Evolutionary conservation across 2,797 vertebrate species (phyloP).

Genomic region (Leptatherina wallacei): DNA sequence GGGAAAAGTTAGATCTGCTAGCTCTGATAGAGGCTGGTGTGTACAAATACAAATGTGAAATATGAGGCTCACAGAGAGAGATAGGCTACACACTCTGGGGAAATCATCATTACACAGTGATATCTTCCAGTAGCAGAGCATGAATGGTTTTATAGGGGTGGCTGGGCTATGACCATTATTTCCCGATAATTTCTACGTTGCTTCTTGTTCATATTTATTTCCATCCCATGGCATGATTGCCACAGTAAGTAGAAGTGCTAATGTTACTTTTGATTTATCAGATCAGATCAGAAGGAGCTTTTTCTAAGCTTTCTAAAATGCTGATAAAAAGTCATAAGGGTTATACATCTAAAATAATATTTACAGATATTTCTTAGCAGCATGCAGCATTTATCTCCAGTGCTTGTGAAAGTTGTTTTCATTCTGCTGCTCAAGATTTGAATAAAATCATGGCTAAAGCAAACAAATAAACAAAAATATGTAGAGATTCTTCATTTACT

Average conservation of each 20-base stretch:
- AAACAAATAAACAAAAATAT: no score
- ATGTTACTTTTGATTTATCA: neutral
- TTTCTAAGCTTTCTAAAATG: neutral
- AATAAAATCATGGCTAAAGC: no score
- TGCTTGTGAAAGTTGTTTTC: no score
- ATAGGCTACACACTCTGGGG: neutral
- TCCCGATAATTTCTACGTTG: no score
- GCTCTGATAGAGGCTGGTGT: neutral
- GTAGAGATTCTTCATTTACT: neutral
- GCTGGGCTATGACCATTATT: no score
- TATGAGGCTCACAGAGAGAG: neutral
- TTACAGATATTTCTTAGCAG: neutral
- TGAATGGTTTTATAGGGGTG: neutral
- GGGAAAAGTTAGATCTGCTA: neutral
- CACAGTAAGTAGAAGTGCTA: neutral
- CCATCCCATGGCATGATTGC: neutral
- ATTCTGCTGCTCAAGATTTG: no score
- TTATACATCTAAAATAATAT: neutral
- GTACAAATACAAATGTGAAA: neutral
- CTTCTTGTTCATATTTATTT: neutral
- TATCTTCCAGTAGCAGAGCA: neutral
- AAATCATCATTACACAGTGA: neutral
- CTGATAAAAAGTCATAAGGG: neutral
- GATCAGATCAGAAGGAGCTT: neutral
- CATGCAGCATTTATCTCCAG: neutral